phyloP scores from a whole-genome alignment of 2,888 invertebrate species.

The Anarsia innoxiella region DNA sequence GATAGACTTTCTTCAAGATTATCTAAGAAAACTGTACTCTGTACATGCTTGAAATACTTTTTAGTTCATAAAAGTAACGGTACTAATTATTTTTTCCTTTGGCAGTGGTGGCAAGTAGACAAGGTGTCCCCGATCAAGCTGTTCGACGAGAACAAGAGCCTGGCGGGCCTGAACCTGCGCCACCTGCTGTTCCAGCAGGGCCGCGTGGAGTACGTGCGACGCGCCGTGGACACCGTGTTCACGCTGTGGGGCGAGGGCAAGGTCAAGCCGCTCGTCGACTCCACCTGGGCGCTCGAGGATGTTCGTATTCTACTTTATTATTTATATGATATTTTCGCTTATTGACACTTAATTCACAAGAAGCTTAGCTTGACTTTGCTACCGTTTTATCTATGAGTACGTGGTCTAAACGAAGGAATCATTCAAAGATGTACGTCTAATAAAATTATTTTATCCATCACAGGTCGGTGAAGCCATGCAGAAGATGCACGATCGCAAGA shows the following conservation, averaged over 20 bases:
- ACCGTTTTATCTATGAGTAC: too few relatives aligned
- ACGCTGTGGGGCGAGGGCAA: slow-evolving; percentile 84
- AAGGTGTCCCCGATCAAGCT: slow-evolving; percentile 91
- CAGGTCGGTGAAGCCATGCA: slow-evolving; percentile 93
- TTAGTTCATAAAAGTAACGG: too few relatives aligned
- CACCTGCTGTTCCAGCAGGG: slow-evolving; percentile 87
- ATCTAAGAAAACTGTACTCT: too few relatives aligned
- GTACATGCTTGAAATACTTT: too few relatives aligned
- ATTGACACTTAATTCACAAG: too few relatives aligned
- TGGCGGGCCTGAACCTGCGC: slow-evolving; percentile 88
- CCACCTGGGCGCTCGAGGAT: slow-evolving; percentile 91
- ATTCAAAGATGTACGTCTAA: too few relatives aligned
- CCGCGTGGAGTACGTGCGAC: slow-evolving; percentile 81
- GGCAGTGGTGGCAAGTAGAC: slow-evolving; percentile 94
- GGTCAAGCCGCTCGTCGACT: slow-evolving; percentile 88
- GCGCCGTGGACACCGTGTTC: slow-evolving; percentile 83
- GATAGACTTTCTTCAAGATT: too few relatives aligned
- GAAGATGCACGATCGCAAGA: slow-evolving; percentile 93
- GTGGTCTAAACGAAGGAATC: too few relatives aligned
- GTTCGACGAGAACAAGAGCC: slow-evolving; percentile 90
- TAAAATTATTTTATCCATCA: too few relatives aligned
- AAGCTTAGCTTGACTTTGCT: not conserved
- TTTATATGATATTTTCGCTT: too few relatives aligned
- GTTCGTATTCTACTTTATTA: too few relatives aligned
- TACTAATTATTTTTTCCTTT: not conserved